Evolutionary conservation across 2,888 invertebrate genomes (phyloP).

Genomic region (Cephalotes varians): DNA sequence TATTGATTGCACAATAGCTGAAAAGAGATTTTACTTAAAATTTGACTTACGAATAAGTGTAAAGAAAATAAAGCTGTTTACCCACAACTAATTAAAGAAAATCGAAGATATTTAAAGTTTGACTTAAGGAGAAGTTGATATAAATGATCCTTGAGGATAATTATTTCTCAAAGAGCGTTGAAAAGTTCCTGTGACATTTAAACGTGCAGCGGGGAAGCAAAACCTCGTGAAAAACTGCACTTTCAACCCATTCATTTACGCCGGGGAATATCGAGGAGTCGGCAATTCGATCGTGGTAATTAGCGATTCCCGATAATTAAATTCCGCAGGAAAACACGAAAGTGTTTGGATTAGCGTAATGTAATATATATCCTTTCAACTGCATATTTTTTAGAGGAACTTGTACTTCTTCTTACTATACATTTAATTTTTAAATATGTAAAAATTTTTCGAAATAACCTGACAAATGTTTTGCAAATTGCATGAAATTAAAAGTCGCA

Average conservation of each 20-base stretch:
- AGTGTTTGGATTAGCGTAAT: neutral
- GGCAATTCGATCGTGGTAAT: slow-evolving; percentile 31
- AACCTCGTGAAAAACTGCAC: slow-evolving; percentile 1
- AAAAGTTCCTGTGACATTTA: neutral
- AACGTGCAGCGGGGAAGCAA: neutral
- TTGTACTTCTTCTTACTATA: neutral
- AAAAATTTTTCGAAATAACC: neutral
- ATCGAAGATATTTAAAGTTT: neutral
- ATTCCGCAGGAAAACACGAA: slow-evolving; percentile 8
- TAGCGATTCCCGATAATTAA: slow-evolving; percentile 39
- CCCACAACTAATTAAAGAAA: neutral
- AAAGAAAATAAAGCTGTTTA: neutral
- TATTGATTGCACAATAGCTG: neutral
- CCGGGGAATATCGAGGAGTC: neutral
- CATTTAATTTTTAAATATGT: neutral
- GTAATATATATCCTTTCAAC: slow-evolving; percentile 9
- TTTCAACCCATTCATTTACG: slow-evolving; percentile 18
- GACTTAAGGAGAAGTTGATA: neutral
- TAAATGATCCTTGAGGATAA: slow-evolving; percentile 15
- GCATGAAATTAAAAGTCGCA: neutral
- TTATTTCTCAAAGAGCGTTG: neutral
- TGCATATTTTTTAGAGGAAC: neutral
- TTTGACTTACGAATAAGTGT: neutral
- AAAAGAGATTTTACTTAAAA: slow-evolving; percentile 7
- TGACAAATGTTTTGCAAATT: neutral